Evolutionary conservation across 2,888 invertebrate species (phyloP).

Genomic region (Lycia hirtaria): DNA sequence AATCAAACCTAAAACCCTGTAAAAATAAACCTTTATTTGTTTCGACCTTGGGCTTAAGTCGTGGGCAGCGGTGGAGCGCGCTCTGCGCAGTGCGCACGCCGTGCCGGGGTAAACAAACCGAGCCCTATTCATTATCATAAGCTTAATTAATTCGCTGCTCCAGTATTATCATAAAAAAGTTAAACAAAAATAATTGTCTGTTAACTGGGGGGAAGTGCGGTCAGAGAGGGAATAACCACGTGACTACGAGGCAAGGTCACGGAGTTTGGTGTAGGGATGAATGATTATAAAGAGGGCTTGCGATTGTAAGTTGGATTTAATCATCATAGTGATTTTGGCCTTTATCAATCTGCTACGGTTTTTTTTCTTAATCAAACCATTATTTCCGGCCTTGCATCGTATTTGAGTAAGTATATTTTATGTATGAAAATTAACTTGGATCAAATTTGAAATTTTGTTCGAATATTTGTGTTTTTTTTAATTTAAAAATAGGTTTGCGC

Average conservation of each 20-base stretch:
- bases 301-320: too few relatives aligned
- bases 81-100: not conserved
- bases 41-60: slow-evolving; percentile 10
- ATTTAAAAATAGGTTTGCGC: too few relatives aligned
- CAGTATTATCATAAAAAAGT: slow-evolving; percentile 19
- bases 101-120: slow-evolving; percentile 28
- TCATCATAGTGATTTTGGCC: too few relatives aligned
- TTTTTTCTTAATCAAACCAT: too few relatives aligned
- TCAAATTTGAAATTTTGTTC: too few relatives aligned
- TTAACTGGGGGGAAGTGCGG: slow-evolving; percentile 8
- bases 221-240: not conserved
- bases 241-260: not conserved
- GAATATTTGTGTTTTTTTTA: too few relatives aligned
- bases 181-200: slow-evolving; percentile 29
- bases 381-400: too few relatives aligned
- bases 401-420: too few relatives aligned
- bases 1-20: slow-evolving; percentile 16
- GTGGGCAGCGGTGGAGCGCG: not conserved
- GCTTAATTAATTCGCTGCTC: slow-evolving; percentile 37
- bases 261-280: not conserved
- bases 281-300: too few relatives aligned
- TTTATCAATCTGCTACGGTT: too few relatives aligned
- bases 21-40: slow-evolving; percentile 8
- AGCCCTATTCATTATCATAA: slow-evolving; percentile 41
- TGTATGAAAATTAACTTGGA: too few relatives aligned